Base-by-base conservation (phyloP, 2,888 invertebrate species). In the Slavum lentiscoides region DNA sequence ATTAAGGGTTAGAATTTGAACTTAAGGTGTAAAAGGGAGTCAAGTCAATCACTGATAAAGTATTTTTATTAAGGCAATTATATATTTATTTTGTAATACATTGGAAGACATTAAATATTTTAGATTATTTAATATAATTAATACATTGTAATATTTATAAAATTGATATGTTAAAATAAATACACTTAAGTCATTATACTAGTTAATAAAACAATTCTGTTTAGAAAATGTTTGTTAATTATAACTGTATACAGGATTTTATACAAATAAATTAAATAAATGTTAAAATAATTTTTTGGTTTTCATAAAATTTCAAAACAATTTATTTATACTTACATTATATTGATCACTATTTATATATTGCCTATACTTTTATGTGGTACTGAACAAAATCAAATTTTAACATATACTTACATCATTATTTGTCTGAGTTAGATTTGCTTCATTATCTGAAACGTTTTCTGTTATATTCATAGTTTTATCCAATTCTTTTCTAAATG, bases 401-500 rank as follows among this genome's bases (percentile, higher is more conserved):
- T 9, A 58, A 58, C 8, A 53, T 2, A 53, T 15, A 74, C 64
- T 53, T 74, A 74, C 64, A 8, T 58, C 70, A 67, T 67, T 67
- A 11, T n/a, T 55, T 55, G 11, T 17, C 7, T 43, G 17, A 1
- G 5, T 53, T 55, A 15, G 1, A 59, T 39, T 8, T 21, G 9
- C 39, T 59, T 23, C 64, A 7, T 21, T 39, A 11, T 19, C 21
- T 2, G 58, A 19, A 17, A 66, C 7, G 39, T 75, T 67, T 75
- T 58, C 23, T 21, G 67, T 23, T 5, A 58, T 23, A 55, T 55
- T 19, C n/a, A 15, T 21, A 75, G 64, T n/a, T 30, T 74, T 55
- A 53, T 55, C 30, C 8, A 74, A 6, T 66, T 74, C 64, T 8
- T 37, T 66, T 74, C 74, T 74, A 53, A 5, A 64, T 30, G 19